Percentiles rank a stretch among this genome's conserved stretches.
Conservation (phyloP, 2,113 vertebrate genomes). For the Xiphorhynchus elegans region DNA sequence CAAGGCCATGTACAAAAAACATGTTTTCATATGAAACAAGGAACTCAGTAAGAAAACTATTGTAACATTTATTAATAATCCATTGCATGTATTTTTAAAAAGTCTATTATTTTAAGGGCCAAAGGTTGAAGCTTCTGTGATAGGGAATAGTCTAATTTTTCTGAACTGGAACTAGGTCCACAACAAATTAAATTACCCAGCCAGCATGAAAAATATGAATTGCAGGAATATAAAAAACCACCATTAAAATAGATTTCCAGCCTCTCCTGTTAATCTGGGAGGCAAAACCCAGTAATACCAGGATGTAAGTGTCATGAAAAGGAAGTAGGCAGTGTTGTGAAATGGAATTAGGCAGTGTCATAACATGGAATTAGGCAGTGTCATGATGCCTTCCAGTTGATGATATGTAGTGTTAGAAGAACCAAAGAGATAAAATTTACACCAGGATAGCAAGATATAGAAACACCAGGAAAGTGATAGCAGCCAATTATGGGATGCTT, state of each 20-base stretch:
- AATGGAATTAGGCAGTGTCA: neutral
- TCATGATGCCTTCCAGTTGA: neutral
- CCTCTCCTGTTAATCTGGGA: neutral
- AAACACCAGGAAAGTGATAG: neutral
- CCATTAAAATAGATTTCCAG: neutral
- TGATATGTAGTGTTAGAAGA: neutral
- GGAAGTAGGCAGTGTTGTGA: no score
- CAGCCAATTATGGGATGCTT: neutral
- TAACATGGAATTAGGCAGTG: neutral
- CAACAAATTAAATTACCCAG: neutral
- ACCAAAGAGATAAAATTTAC: neutral
- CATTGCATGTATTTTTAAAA: neutral
- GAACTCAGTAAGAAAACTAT: neutral
- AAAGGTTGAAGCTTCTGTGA: neutral
- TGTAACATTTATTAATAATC: neutral
- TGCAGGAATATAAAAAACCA: neutral
- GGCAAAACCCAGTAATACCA: neutral
- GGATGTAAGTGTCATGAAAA: neutral
- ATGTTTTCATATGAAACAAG: neutral
- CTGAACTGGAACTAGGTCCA: slow-evolving; percentile 15
- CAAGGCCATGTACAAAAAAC: neutral
- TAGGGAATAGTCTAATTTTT: neutral
- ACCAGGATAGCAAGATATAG: neutral
- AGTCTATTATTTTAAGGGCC: neutral
- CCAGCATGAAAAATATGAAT: neutral